A percentile compares a stretch with the other conserved stretches of the same genome.
phyloP scores from a whole-genome alignment of 2,113 vertebrate species.

The Calonectris borealis region DNA sequence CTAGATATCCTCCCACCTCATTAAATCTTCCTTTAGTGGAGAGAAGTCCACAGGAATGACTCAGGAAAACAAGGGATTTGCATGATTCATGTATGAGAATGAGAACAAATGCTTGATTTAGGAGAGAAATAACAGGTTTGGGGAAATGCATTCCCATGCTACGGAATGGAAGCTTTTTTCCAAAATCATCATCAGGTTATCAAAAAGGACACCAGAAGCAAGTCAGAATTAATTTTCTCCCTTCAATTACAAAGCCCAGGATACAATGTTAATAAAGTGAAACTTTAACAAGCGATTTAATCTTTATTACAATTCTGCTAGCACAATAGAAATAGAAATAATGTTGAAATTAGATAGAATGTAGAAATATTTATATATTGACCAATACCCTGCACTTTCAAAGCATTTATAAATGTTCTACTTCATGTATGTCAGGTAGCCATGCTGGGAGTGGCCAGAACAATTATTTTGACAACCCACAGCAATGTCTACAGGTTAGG shows the following conservation, averaged over 20 bases:
- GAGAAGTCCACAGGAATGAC: background rate
- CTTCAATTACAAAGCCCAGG: background rate
- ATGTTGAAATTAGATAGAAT: background rate
- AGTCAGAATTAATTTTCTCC: background rate
- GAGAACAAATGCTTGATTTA: background rate
- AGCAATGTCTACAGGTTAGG: background rate
- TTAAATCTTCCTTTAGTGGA: conserved; percentile 1
- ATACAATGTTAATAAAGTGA: background rate
- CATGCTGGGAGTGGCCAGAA: background rate
- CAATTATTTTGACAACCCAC: background rate
- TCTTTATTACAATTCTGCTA: background rate
- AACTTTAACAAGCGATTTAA: background rate
- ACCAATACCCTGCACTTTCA: background rate
- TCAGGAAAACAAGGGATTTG: background rate
- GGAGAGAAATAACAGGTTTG: conserved; percentile 9
- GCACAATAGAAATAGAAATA: background rate
- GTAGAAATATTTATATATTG: background rate
- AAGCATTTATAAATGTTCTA: background rate
- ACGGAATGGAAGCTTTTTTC: background rate
- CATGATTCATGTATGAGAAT: background rate
- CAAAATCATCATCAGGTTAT: background rate
- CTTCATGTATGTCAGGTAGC: background rate
- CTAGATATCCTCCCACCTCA: background rate
- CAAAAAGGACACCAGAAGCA: background rate
- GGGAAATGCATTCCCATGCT: background rate